These are phyloP conservation scores for Neocloeon triangulifer DNA, from an alignment of 1,140 invertebrate genomes.

Conservation along the genomic window DNA sequence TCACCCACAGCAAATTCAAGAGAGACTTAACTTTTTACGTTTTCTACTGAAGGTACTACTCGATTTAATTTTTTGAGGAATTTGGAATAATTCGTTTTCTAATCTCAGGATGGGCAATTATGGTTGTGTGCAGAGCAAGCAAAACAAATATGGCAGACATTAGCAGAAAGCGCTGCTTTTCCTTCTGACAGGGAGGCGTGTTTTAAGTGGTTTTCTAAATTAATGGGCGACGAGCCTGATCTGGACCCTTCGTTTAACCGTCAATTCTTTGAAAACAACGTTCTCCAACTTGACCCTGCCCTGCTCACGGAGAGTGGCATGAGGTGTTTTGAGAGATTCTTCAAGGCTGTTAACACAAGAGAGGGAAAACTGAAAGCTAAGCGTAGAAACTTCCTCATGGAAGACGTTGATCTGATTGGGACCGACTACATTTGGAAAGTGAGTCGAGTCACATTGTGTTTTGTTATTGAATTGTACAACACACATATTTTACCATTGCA, in stretches of 20 bases:
- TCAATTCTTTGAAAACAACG: conserved; percentile 91
- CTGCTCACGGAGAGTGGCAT: conserved; percentile 89
- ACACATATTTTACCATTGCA: conserved; percentile 12
- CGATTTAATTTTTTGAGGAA: not conserved
- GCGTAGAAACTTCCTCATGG: conserved; percentile 54
- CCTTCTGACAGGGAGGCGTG: conserved; percentile 82
- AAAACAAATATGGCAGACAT: conserved; percentile 90
- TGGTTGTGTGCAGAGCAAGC: conserved; percentile 93
- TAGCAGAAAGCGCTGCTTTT: conserved; percentile 84
- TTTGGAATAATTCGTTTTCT: not conserved
- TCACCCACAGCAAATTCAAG: conserved; percentile 80
- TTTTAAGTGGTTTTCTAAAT: conserved; percentile 97
- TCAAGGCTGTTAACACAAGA: conserved; percentile 90
- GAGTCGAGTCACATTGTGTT: conserved; percentile 15
- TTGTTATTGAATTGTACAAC: not conserved
- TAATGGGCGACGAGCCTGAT: conserved; percentile 95
- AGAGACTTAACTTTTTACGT: conserved; percentile 81
- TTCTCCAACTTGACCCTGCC: conserved; percentile 75
- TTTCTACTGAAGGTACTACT: conserved; percentile 49
- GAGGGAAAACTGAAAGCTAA: conserved; percentile 80
- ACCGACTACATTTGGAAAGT: conserved; percentile 92
- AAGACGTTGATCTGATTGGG: conserved; percentile 80
- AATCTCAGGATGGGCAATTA: conserved; percentile 59
- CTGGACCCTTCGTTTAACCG: conserved; percentile 89
- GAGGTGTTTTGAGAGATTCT: conserved; percentile 81